A percentile compares a stretch with the other conserved stretches of the same genome.
These are phyloP conservation scores for Noctilio leporinus DNA, from an alignment of 2,113 vertebrate genomes.

Conservation along the genomic window DNA sequence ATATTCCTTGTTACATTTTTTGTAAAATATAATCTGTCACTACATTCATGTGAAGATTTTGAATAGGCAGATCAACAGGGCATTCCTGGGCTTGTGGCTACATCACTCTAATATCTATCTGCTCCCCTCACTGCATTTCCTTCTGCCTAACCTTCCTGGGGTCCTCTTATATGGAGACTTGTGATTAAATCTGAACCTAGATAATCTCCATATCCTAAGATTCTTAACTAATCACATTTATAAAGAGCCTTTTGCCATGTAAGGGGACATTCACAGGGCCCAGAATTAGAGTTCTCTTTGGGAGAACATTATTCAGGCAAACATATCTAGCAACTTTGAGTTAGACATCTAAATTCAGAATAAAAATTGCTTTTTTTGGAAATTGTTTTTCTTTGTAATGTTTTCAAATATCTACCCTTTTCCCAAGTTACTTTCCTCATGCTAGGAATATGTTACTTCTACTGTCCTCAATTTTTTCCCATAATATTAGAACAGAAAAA, in stretches of 20 bases:
- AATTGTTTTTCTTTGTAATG: not conserved
- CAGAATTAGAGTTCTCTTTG: not conserved
- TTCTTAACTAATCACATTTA: not conserved
- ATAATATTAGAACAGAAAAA: not conserved
- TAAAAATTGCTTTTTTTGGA: not conserved
- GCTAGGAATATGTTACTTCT: not conserved
- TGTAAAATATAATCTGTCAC: not conserved
- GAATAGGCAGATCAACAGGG: not conserved
- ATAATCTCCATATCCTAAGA: not conserved
- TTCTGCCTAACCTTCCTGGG: not conserved
- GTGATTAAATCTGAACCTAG: not conserved
- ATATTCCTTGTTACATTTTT: not conserved
- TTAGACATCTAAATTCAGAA: not conserved
- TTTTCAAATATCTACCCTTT: not conserved
- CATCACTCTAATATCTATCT: not conserved
- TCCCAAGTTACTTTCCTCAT: not conserved
- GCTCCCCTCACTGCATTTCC: not conserved
- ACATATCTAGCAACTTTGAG: not conserved
- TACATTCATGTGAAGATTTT: not conserved
- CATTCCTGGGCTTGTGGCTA: not conserved
- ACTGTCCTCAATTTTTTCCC: not conserved
- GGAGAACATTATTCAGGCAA: not conserved
- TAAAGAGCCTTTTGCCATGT: not conserved
- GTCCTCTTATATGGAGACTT: not conserved
- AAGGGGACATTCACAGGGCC: not conserved